Evolutionary conservation across 2,113 vertebrate genomes (phyloP).

Genomic region (Xenus cinereus): DNA sequence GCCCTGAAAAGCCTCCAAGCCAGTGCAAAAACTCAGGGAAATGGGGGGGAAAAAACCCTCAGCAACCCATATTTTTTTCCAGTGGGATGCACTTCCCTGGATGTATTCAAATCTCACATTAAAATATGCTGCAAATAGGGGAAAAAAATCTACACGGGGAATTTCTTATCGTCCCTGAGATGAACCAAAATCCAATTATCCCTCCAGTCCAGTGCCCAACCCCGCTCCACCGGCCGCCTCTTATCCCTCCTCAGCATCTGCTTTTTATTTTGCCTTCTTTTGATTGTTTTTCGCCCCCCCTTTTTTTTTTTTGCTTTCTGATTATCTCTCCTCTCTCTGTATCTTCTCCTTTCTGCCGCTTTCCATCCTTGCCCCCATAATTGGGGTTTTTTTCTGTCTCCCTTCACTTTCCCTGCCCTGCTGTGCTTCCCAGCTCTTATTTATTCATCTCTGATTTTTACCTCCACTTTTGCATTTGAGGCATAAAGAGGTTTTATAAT

Average conservation of each 20-base stretch:
- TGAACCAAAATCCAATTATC: conserved; percentile 44
- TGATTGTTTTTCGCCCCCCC: background rate
- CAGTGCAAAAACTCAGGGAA: accelerated
- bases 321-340: background rate
- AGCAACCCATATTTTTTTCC: accelerated
- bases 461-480: background rate
- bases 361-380: background rate
- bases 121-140: background rate
- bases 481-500: background rate
- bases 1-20: background rate
- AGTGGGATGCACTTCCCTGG: accelerated
- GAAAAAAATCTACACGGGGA: background rate
- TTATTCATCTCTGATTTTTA: background rate
- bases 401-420: background rate
- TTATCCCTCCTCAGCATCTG: conserved; percentile 62
- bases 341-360: background rate
- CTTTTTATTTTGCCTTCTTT: conserved; percentile 42
- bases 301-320: background rate
- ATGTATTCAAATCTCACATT: background rate
- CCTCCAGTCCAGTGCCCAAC: background rate
- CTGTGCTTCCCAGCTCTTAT: background rate
- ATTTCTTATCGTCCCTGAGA: background rate
- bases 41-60: accelerated
- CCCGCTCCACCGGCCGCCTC: background rate
- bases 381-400: background rate